These are phyloP conservation scores for Parauchenoglanis ngamensis DNA, from an alignment of 2,797 vertebrate genomes.

Conservation along the genomic window DNA sequence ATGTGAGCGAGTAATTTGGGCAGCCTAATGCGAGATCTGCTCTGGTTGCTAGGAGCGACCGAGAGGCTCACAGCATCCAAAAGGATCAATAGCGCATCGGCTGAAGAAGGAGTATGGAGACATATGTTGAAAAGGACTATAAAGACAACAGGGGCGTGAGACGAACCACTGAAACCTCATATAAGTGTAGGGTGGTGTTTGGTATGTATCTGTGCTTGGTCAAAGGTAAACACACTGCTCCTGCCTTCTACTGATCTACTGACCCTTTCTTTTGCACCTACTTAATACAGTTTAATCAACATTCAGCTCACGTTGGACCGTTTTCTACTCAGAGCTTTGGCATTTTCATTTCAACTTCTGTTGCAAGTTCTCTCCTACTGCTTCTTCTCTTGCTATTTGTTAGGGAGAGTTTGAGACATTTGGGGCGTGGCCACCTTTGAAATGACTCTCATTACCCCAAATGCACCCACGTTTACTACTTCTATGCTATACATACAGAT, in stretches of 20 bases:
- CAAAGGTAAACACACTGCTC: neutral
- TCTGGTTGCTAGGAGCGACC: slow-evolving; percentile 74
- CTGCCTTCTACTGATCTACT: neutral
- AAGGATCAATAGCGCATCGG: slow-evolving; percentile 69
- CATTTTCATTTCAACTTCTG: neutral
- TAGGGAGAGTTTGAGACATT: neutral
- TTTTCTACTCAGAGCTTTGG: neutral
- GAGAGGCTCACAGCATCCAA: slow-evolving; percentile 61
- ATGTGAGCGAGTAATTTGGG: slow-evolving; percentile 51
- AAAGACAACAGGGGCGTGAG: slow-evolving; percentile 26
- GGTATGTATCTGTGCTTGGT: neutral
- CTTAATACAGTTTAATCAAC: slow-evolving; percentile 3
- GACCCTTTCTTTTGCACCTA: neutral
- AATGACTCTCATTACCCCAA: neutral
- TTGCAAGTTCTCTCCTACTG: neutral
- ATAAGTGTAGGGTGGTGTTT: too few relatives aligned
- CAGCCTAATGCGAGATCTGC: slow-evolving; percentile 54
- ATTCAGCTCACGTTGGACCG: neutral
- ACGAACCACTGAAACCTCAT: neutral
- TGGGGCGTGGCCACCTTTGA: slow-evolving; percentile 20
- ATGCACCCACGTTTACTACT: neutral
- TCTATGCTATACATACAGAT: neutral
- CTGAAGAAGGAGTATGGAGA: slow-evolving; percentile 48
- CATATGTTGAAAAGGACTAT: slow-evolving; percentile 62
- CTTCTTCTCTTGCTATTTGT: neutral